These are phyloP conservation scores for Lasioglossum baleicum DNA, from an alignment of 1,140 invertebrate species.

Conservation along the genomic window DNA sequence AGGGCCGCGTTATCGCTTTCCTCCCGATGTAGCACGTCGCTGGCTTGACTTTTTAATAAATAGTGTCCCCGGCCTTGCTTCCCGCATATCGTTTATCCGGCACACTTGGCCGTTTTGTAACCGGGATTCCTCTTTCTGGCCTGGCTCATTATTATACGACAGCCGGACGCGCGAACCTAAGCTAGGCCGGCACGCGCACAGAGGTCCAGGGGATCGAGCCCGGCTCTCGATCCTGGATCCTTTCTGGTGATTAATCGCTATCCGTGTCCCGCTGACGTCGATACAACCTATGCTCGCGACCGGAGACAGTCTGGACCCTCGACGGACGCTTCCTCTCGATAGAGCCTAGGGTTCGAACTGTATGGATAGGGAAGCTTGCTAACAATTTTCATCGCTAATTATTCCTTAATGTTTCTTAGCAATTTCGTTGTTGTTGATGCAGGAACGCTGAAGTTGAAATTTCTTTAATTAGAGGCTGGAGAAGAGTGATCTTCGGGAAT, in stretches of 20 bases:
- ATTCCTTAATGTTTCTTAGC: too few species aligned
- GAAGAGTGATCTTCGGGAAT: too few species aligned
- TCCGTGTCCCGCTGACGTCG: slow-evolving; percentile 48
- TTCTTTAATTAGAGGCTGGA: too few species aligned
- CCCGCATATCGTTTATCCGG: slow-evolving; percentile 62
- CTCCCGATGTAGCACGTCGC: slow-evolving; percentile 77
- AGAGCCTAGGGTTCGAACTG: too few species aligned
- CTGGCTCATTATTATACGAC: slow-evolving; percentile 48
- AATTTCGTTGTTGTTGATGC: too few species aligned
- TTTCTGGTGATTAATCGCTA: slow-evolving; percentile 64
- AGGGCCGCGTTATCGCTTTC: slow-evolving; percentile 78
- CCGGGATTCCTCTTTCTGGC: slow-evolving; percentile 49
- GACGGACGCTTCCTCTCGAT: neutral
- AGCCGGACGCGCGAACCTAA: slow-evolving; percentile 32
- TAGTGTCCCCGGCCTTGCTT: slow-evolving; percentile 57
- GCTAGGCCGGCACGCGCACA: slow-evolving; percentile 41
- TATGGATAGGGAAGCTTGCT: too few species aligned
- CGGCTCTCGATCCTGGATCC: slow-evolving; percentile 16
- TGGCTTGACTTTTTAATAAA: slow-evolving; percentile 73
- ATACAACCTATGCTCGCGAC: slow-evolving; percentile 41
- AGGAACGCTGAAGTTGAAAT: too few species aligned
- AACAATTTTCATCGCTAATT: too few species aligned
- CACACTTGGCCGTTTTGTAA: slow-evolving; percentile 57
- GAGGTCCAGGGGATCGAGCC: slow-evolving; percentile 2
- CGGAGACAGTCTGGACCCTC: slow-evolving; percentile 19